Evolutionary conservation across 2,888 invertebrate species (phyloP), one percentile per base, ranked within the genome.

Genomic region (Eilema depressum): DNA sequence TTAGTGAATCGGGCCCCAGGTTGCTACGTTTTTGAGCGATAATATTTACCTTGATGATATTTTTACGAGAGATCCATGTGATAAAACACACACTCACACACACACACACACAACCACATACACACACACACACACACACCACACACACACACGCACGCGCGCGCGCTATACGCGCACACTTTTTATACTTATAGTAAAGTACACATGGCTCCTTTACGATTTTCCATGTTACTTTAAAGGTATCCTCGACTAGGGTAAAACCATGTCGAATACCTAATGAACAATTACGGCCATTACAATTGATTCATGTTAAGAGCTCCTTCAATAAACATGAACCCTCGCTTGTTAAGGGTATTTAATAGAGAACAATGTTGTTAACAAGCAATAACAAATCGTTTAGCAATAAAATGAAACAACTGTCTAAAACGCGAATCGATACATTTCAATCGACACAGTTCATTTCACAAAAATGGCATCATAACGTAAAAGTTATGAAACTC

Each of bases 401-500:
- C 23, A 62, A 23, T 33, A 62, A 23, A 11, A n/a, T 23, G 23
- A 10, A 63, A 25, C 14, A 25, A 25, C 41, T 3, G 2, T 63
- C 37, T 25, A 17, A 20, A 53, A 17, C 25, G 11, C 25, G 3
- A 26, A 63, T 63, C 41, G 41, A 63, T 63, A 26, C 26, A 41
- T 25, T 41, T 25, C 17, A 63, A 41, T 26, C 26, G 17, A 28
- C 53, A 53, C 53, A n/a, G 26, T n/a, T 63, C 10, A 63, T 63
- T 41, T 41, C 25, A 63, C 63, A 41, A 26, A 63, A 63, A 41
- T 41, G 20, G 1, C 26, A 20, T 3, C 63, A 63, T 63, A 41
- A 63, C 23, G 11, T 47, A 8, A 26, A 70, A 62, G 66, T 66
- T 62, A 69, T 66, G 47, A 61, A 30, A 56, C 17, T 41, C 59